Evolutionary conservation across 2,888 invertebrate species (phyloP), one percentile per base, ranked within the genome.

Genomic region (Leucoptera coffeella): DNA sequence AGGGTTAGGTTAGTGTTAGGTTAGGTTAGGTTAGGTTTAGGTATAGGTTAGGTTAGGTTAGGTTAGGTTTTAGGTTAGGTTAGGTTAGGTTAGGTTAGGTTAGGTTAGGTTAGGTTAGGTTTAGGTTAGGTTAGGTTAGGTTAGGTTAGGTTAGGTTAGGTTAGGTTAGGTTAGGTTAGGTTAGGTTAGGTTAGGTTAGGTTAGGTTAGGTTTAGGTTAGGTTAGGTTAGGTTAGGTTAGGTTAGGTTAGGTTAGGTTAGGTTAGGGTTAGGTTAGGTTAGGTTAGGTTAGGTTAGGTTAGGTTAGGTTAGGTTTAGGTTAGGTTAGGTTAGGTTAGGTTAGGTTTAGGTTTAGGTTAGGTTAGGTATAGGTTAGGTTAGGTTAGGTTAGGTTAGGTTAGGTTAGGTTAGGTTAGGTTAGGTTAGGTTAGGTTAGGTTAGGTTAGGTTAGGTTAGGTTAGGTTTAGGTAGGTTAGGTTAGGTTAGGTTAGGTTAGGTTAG

Each of bases 301-400:
- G 31, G 30, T 27, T 29, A 29, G 27, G 31, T 26, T 29, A 29
- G 32, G 32, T 30, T 34, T 31, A n/a, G n/a, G n/a, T 29, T 34
- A 30, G 31, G 34, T 34, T 33, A 34, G 32, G 34, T 32, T 34
- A 34, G 34, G 32, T 33, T 35, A 35, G 35, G 33, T 33, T 33
- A 33, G 30, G 32, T 30, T 32, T n/a, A 30, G 32, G 31, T n/a
- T 31, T 33, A 33, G 31, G 31, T 31, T 33, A 33, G 31, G 31
- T 31, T 31, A 31, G 30, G n/a, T n/a, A n/a, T n/a, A n/a, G n/a
- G 30, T 30, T 33, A 31, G 33, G 33, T 33, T 35, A 35, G 33
- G 33, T 33, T 35, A 33, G 32, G 33, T 33, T 35, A 35, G 35
- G 32, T 32, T 33, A 32, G 33, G 35, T 33, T 35, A 31, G 30